A percentile compares a stretch with the other conserved stretches of the same genome.
These are phyloP conservation scores for Pyrgus malvae DNA, from an alignment of 2,888 invertebrate genomes.

Conservation along the genomic window DNA sequence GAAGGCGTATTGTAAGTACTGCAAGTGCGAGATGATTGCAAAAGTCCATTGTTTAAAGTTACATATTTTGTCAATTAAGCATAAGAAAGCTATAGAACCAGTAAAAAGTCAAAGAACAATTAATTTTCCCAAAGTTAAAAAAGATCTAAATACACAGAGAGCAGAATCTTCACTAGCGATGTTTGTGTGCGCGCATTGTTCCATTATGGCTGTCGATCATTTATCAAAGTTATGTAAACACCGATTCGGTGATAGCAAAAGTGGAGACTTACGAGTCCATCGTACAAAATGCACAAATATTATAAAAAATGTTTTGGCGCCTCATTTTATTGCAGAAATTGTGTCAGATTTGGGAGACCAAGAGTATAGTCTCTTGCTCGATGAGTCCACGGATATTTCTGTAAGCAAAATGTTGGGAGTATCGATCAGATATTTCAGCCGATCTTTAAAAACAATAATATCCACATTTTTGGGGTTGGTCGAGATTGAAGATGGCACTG, in stretches of 20 bases:
- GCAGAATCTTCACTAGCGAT: conserved; percentile 28
- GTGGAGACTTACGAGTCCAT: conserved; percentile 24
- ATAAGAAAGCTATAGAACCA: conserved; percentile 10
- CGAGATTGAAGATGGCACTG: conserved; percentile 34
- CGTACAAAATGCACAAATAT: conserved; percentile 32
- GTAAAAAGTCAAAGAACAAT: conserved; percentile 19
- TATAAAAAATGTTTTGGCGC: conserved; percentile 31
- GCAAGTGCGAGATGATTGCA: conserved; percentile 26
- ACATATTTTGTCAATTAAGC: background rate
- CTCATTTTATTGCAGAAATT: conserved; percentile 28
- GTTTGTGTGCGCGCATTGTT: conserved; percentile 26
- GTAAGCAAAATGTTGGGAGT: conserved; percentile 28
- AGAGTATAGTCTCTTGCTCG: conserved; percentile 30
- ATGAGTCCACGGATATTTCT: conserved; percentile 34
- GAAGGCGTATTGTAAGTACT: conserved; percentile 28
- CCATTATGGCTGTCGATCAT: conserved; percentile 29
- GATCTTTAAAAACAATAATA: conserved; percentile 23
- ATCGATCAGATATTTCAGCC: conserved; percentile 31
- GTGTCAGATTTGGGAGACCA: conserved; percentile 24
- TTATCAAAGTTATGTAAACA: conserved; percentile 29
- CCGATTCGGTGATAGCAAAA: conserved; percentile 24
- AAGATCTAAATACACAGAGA: conserved; percentile 30
- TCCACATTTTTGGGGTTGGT: conserved; percentile 32
- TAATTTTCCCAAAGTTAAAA: conserved; percentile 21
- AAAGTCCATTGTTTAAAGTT: conserved; percentile 26